phyloP scores from a whole-genome alignment of 2,113 vertebrate genomes.

The Cyphomyrus discorhynchus region DNA sequence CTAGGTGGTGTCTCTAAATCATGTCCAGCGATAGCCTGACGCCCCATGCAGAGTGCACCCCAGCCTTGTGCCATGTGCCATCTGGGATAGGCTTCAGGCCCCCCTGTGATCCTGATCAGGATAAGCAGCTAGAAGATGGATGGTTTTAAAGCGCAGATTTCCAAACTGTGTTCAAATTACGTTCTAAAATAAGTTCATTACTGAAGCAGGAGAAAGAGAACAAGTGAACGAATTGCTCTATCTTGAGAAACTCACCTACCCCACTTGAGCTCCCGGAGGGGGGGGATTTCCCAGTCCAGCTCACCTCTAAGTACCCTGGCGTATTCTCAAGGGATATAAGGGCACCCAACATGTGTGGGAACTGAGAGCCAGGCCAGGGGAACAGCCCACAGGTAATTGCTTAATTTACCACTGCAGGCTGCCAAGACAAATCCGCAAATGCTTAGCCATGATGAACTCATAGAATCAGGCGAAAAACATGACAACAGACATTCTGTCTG shows the following conservation, averaged over 20 bases:
- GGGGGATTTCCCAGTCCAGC: background rate
- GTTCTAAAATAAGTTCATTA: background rate
- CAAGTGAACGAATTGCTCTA: background rate
- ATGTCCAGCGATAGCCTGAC: background rate
- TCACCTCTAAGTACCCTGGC: background rate
- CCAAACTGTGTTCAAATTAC: background rate
- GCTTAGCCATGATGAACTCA: conserved; percentile 7
- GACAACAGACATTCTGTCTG: conserved; percentile 10
- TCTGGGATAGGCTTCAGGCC: background rate
- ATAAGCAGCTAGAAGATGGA: background rate
- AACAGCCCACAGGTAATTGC: background rate
- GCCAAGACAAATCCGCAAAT: background rate
- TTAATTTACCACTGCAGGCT: background rate
- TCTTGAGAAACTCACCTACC: background rate
- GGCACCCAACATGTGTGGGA: background rate
- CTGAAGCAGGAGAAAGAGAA: background rate
- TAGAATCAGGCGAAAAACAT: background rate
- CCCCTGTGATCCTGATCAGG: background rate
- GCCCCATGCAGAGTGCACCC: background rate
- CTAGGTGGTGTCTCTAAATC: background rate
- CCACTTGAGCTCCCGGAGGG: background rate
- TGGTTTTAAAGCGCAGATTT: background rate
- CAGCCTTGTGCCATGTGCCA: background rate
- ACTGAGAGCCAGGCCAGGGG: background rate
- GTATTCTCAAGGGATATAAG: background rate